Evolutionary conservation across 2,888 invertebrate genomes (phyloP).

Genomic region (Pherbina coryleti): DNA sequence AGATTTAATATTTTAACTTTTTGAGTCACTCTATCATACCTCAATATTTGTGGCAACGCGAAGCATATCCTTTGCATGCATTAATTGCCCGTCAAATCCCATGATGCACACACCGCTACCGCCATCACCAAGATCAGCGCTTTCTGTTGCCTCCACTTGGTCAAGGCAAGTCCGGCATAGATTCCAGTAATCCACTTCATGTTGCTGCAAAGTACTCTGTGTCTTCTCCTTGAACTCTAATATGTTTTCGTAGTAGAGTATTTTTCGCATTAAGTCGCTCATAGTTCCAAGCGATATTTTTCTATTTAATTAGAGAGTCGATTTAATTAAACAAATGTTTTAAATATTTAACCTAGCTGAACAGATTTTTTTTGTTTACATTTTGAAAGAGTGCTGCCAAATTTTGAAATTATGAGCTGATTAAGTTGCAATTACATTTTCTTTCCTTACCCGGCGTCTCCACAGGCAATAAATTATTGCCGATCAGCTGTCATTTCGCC

Average conservation of each 20-base stretch:
- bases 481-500: no score
- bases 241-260: slow-evolving; percentile 49
- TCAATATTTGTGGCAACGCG: slow-evolving; percentile 29
- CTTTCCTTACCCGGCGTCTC: no score
- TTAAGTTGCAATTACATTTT: no score
- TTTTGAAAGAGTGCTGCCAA: no score
- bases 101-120: slow-evolving; percentile 42
- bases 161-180: slow-evolving; percentile 47
- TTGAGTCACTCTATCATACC: slow-evolving; percentile 17
- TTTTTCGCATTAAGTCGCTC: slow-evolving; percentile 47
- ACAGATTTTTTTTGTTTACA: no score
- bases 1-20: not conserved
- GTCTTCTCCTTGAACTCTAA: slow-evolving; percentile 47
- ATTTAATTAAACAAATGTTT: no score
- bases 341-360: no score
- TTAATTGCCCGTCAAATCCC: slow-evolving; percentile 41
- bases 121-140: not conserved
- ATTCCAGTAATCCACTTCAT: slow-evolving; percentile 47
- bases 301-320: no score
- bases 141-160: slow-evolving; percentile 29
- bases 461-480: no score
- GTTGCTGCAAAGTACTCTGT: slow-evolving; percentile 32
- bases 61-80: slow-evolving; percentile 44
- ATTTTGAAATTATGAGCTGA: no score
- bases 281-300: slow-evolving; percentile 23